These are phyloP conservation scores for Acleris laterana DNA, from an alignment of 2,888 invertebrate genomes.

Conservation along the genomic window DNA sequence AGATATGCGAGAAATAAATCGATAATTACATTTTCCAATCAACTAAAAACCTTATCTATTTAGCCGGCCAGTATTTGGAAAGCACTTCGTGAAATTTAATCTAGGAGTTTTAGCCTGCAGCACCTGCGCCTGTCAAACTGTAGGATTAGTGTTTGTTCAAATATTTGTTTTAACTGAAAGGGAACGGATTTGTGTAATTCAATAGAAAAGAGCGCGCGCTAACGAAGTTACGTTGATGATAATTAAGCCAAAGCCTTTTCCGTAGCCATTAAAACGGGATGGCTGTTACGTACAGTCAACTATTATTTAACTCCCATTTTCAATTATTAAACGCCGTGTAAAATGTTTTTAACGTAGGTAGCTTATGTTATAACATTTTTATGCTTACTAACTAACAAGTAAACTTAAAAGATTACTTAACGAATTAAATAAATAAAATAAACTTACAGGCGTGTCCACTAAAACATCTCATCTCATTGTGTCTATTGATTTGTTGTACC, in stretches of 20 bases:
- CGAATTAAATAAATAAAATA: too few species aligned
- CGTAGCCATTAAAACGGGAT: conserved; percentile 23
- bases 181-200: conserved; percentile 45
- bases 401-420: too few species aligned
- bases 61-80: conserved; percentile 10
- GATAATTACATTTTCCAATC: conserved; percentile 20
- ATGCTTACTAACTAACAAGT: too few species aligned
- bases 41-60: conserved; percentile 23
- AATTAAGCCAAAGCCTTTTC: conserved; percentile 44
- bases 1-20: not conserved
- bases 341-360: not conserved
- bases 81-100: conserved; percentile 6
- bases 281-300: conserved; percentile 20
- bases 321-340: not conserved
- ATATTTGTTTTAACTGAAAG: conserved; percentile 40
- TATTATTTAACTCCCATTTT: conserved; percentile 14
- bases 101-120: conserved; percentile 8
- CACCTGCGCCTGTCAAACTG: conserved; percentile 20
- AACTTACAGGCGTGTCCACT: too few species aligned
- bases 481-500: not conserved
- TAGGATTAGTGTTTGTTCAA: conserved; percentile 21
- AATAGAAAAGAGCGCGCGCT: conserved; percentile 47
- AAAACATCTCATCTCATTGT: not conserved
- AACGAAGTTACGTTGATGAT: conserved; percentile 51
- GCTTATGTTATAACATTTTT: not conserved